phyloP scores from a whole-genome alignment of 2,113 vertebrate genomes.

The Lophotis ruficrista region DNA sequence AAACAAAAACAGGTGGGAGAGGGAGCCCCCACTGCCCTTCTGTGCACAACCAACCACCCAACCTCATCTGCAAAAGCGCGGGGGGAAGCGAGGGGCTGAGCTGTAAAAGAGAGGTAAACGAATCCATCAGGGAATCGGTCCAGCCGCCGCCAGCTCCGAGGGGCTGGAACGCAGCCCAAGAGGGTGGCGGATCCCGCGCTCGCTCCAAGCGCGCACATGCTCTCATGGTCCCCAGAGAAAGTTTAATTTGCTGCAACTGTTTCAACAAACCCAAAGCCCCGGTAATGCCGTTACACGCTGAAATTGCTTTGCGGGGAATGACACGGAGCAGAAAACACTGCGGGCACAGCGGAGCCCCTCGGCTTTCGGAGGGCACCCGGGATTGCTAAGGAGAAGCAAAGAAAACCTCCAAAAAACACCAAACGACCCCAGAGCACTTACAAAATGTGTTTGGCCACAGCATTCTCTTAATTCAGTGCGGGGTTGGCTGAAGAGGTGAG shows the following conservation, averaged over 20 bases:
- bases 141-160: not conserved
- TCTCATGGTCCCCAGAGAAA: not conserved
- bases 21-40: not conserved
- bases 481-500: not conserved
- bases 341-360: not conserved
- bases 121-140: not conserved
- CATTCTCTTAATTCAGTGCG: not conserved
- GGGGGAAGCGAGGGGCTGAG: not conserved
- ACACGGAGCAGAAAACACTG: not conserved
- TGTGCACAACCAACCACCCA: not conserved
- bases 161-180: constrained; percentile 28
- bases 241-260: constrained; percentile 60
- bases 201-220: not conserved
- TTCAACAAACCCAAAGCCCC: constrained; percentile 19
- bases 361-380: not conserved
- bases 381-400: not conserved
- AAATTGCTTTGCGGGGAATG: not conserved
- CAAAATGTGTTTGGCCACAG: not conserved
- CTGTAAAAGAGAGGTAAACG: constrained; percentile 38
- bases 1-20: not conserved
- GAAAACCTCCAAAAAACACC: not conserved
- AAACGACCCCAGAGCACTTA: not conserved
- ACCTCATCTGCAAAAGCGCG: not conserved
- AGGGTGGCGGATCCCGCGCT: not conserved
- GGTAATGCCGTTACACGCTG: not conserved